Evolutionary conservation across 2,888 invertebrate species (phyloP).

Genomic region (Isoperla grammatica): DNA sequence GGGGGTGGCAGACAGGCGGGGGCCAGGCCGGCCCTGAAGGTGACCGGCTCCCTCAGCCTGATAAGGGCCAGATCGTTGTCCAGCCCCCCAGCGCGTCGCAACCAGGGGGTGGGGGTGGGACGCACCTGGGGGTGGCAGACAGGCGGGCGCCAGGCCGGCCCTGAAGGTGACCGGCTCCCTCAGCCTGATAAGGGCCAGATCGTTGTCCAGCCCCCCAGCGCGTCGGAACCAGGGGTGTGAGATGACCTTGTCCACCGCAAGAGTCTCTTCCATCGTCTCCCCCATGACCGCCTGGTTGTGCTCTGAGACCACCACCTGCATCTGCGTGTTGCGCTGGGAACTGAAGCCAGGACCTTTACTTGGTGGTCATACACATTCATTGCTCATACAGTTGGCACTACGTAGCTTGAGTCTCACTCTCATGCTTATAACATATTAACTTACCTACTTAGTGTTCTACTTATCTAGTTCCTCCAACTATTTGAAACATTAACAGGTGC

Average conservation of each 20-base stretch:
- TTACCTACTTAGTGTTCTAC: too few species aligned
- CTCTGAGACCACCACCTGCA: slow-evolving; percentile 34
- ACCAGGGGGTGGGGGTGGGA: too few species aligned
- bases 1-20: slow-evolving; percentile 38
- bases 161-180: slow-evolving; percentile 35
- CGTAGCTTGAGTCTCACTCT: too few species aligned
- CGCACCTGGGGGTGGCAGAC: slow-evolving; percentile 35
- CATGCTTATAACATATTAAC: too few species aligned
- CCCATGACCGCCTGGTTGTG: slow-evolving; percentile 32
- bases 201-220: slow-evolving; percentile 32
- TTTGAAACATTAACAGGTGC: too few species aligned
- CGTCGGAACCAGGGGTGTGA: slow-evolving; percentile 37
- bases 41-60: slow-evolving; percentile 35
- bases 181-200: slow-evolving; percentile 38
- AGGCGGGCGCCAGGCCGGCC: slow-evolving; percentile 37
- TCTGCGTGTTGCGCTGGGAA: slow-evolving; percentile 14
- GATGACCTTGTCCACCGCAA: slow-evolving; percentile 32
- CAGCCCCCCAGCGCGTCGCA: too few species aligned
- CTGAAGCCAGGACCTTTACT: slow-evolving; percentile 1
- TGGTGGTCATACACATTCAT: slow-evolving; percentile 8
- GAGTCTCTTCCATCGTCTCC: slow-evolving; percentile 29
- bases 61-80: slow-evolving; percentile 40
- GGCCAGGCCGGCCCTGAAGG: slow-evolving; percentile 35
- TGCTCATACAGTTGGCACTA: too few species aligned
- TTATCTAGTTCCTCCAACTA: too few species aligned